Conservation (phyloP, 2,113 vertebrate species). For the Mesoclemmys tuberculata region DNA sequence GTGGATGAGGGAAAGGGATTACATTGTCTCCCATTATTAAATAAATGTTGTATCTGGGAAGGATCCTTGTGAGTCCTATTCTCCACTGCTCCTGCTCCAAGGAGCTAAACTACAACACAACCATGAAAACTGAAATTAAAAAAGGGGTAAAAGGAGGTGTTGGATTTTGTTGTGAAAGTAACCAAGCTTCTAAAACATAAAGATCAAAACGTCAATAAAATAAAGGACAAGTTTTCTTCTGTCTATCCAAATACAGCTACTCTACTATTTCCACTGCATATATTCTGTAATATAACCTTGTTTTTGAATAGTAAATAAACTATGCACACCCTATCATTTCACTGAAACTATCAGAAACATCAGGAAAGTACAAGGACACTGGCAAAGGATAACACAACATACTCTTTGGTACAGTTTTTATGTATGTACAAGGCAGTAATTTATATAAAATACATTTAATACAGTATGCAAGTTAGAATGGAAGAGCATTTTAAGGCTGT, state of each 20-base stretch:
- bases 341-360: not conserved
- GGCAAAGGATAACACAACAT: constrained; percentile 53
- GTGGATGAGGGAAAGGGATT: not conserved
- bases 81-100: not conserved
- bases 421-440: constrained; percentile 61
- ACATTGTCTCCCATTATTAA: not conserved
- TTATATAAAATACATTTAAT: constrained; percentile 61
- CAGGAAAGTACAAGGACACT: constrained; percentile 35
- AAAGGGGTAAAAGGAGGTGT: not conserved
- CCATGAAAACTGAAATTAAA: not conserved
- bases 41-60: not conserved
- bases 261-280: not conserved
- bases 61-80: not conserved
- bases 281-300: not conserved
- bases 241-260: not conserved
- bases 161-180: not conserved
- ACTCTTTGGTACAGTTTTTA: constrained; percentile 65
- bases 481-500: constrained; percentile 68
- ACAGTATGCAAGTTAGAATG: constrained; percentile 1
- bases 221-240: not conserved
- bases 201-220: not conserved
- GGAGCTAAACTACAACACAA: not conserved
- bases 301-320: constrained; percentile 12
- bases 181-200: not conserved
- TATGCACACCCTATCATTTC: constrained; percentile 3